phyloP scores from a whole-genome alignment of 92 coral and sea anemone species.

The Diadumene lineata region DNA sequence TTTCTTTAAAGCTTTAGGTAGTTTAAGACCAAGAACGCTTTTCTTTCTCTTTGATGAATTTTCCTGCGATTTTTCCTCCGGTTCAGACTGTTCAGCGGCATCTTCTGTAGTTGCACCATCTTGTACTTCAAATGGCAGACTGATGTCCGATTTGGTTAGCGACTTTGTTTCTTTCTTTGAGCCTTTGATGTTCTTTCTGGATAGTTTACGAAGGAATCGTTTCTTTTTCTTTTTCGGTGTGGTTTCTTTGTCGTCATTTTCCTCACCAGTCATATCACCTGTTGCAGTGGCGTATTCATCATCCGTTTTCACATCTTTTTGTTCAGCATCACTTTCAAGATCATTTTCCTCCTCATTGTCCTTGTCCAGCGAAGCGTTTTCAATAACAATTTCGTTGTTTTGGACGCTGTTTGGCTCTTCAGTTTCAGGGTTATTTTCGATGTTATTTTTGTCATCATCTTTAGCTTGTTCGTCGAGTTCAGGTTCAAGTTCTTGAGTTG shows the following conservation, averaged over 20 bases:
- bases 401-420: conserved; percentile 2
- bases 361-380: conserved; percentile 6
- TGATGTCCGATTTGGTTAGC: conserved; percentile 9
- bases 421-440: neutral
- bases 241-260: conserved; percentile 6
- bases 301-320: conserved; percentile 12
- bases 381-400: neutral
- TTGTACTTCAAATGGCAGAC: conserved; percentile 14
- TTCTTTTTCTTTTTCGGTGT: conserved; percentile 40
- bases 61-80: conserved; percentile 21
- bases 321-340: conserved; percentile 13
- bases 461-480: too few species aligned
- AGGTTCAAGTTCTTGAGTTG: neutral
- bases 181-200: conserved; percentile 21
- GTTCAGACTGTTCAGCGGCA: conserved; percentile 8
- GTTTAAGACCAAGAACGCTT: conserved; percentile 15
- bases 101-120: neutral
- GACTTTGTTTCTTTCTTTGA: conserved; percentile 8
- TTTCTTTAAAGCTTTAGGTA: conserved; percentile 34
- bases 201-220: conserved; percentile 28
- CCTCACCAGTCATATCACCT: conserved; percentile 15
- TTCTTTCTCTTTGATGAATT: conserved; percentile 30
- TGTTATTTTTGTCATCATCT: neutral
- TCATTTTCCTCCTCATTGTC: conserved; percentile 15
- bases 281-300: conserved; percentile 6